Evolutionary conservation across 2,113 vertebrate species (phyloP), one percentile per base, ranked within the genome.

Genomic region (Irena cyanogastra): DNA sequence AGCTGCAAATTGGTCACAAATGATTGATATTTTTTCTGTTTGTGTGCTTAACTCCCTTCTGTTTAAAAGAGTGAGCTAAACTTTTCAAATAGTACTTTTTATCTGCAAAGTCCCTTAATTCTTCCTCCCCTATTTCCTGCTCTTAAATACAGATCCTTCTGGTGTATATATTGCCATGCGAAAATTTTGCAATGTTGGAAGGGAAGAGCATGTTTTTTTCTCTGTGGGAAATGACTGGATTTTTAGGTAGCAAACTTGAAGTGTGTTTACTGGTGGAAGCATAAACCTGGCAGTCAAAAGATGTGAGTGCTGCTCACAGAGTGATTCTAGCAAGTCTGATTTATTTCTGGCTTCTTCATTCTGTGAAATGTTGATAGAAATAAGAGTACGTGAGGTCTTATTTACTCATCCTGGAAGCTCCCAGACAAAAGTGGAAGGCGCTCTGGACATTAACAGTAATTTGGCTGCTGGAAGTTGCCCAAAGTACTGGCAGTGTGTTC

Each of bases 391-490:
- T 49, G 41, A 77, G 30, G 63, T 47, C 83, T 91, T 80, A 85
- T 82, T 91, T 84, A 66, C 63, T 94, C 53, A n/a, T 94, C 75
- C 52, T 76, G 68, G 82, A 88, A 60, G 65, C 53, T 60, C 60
- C 71, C 57, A 77, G 85, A 88, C 60, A 68, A 30, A 86, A 93
- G 72, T 47, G 68, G 71, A 88, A 92, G 86, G 83, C 0, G 2
- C 80, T 96, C 83, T 61, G 94, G 83, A 88, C 88, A 75, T 75
- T 90, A 88, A 49, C 71, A 88, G 85, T 90, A 94, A 96, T 95
- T 94, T 90, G 79, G 39, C 64, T 86, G 60, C 92, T 96, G 93
- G 92, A 94, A 90, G 80, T 89, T 96, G 47, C 86, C 92, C 92
- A 95, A 83, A 78, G 76, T 87, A 71, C 76, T 89, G 80, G 60